Conservation (phyloP, 1,140 invertebrate species). For the Bombus superbus region DNA sequence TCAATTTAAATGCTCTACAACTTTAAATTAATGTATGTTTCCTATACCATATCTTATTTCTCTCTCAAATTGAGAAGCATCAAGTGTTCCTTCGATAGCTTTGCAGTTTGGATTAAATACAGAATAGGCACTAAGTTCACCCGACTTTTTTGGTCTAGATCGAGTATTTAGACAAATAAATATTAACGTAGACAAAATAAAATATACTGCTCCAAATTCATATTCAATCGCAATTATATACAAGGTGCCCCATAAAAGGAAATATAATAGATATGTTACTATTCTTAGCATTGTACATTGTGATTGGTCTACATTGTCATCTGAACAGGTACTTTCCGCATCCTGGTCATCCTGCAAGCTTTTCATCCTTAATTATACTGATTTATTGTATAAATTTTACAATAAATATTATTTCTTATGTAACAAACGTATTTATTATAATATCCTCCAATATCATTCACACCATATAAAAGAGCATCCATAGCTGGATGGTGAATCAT, state of each 20-base stretch:
- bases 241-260: slow-evolving; percentile 86
- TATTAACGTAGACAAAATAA: slow-evolving; percentile 90
- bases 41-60: slow-evolving; percentile 89
- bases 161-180: slow-evolving; percentile 94
- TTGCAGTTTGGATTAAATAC: slow-evolving; percentile 98
- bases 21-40: slow-evolving; percentile 70
- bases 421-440: background rate
- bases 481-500: background rate
- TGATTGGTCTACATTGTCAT: slow-evolving; percentile 66
- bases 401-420: slow-evolving; percentile 6
- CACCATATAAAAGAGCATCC: background rate
- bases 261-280: slow-evolving; percentile 79
- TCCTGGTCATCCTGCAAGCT: slow-evolving; percentile 72
- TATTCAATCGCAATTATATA: slow-evolving; percentile 89
- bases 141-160: slow-evolving; percentile 86
- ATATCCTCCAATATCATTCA: background rate
- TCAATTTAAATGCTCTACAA: background rate
- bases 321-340: slow-evolving; percentile 65
- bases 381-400: background rate
- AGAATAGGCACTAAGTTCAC: slow-evolving; percentile 97
- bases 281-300: slow-evolving; percentile 59
- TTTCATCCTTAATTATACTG: slow-evolving; percentile 9
- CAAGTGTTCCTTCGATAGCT: slow-evolving; percentile 95
- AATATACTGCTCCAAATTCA: slow-evolving; percentile 96
- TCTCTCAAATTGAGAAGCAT: slow-evolving; percentile 96